Base-by-base conservation (phyloP, 2,113 vertebrate species). In the Plecotus auritus region DNA sequence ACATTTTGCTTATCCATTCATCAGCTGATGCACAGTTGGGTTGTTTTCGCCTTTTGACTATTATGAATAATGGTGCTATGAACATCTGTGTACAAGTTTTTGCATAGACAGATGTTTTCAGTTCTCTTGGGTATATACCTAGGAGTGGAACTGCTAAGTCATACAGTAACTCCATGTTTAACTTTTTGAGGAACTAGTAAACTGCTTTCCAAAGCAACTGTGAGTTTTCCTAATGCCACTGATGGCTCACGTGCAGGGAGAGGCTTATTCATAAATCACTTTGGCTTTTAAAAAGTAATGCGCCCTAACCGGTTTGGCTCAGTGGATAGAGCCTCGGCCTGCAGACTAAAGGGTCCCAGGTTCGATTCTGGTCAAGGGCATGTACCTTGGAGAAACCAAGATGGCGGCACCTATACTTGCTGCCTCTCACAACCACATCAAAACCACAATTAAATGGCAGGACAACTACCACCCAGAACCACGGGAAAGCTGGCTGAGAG, bases 91-190 rank as follows among this genome's bases (percentile, higher is more conserved):
- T 23, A 42, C 16, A 67, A 9, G 8, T 54, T 70, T 74, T 77
- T 91, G 70, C 82, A 35, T 30, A 20, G 35, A 88, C 77, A 91
- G 82, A 91, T 88, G 70, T 64, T 88, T 94, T 88, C 92, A 56
- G 1, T n/a, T 72, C 92, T 78, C 61, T 74, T 37, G 37, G 9
- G 45, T 69, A n/a, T 49, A 32, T 5, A 42, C 17, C 18, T 37
- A 61, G 4, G 82, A 76, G 74, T 49, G 66, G 40, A 95, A 69
- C 42, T 86, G 87, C 42, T 54, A 42, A 70, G 70, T 89, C 85
- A 88, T 59, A 35, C 14, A 26, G 49, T 32, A 83, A 95, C 69
- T 90, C 42, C 69, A 54, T 22, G 5, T 82, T 91, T 84, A 72
- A 22, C 45, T 78, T 91, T 94, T 84, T 88, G 70, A 83, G 70